phyloP scores from a whole-genome alignment of 2,888 invertebrate species.

The Zaprionus obscuricornis region DNA sequence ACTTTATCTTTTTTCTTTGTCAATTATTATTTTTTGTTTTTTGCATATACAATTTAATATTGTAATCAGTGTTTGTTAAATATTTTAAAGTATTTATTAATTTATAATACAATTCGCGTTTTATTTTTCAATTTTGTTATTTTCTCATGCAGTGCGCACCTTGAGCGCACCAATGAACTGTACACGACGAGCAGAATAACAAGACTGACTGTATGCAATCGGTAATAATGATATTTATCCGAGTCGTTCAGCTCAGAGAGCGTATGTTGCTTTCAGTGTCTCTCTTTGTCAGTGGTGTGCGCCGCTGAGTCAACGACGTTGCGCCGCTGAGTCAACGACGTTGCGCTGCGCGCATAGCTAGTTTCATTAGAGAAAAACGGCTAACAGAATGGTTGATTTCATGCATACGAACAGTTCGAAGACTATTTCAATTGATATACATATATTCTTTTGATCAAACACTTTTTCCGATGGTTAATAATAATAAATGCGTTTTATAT shows the following conservation, averaged over 20 bases:
- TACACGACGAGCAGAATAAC: conserved; percentile 49
- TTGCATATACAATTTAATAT: conserved; percentile 12
- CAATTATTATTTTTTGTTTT: background rate
- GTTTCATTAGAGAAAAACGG: background rate
- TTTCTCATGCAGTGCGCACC: conserved; percentile 26
- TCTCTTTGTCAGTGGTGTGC: conserved; percentile 16
- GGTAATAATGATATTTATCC: conserved; percentile 52
- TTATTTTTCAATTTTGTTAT: conserved; percentile 14
- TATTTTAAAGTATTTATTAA: conserved; percentile 23
- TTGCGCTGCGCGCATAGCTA: background rate
- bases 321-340: too few relatives aligned
- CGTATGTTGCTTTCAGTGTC: conserved; percentile 2
- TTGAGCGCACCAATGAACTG: conserved; percentile 29
- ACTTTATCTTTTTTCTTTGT: conserved; percentile 14
- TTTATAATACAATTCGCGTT: conserved; percentile 28
- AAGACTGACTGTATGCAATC: conserved; percentile 37
- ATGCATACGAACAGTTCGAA: too few relatives aligned
- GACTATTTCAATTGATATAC: too few relatives aligned
- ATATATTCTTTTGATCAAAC: too few relatives aligned
- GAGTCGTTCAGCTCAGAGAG: conserved; percentile 25
- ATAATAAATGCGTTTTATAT: too few relatives aligned
- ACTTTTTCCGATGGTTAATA: too few relatives aligned
- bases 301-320: too few relatives aligned
- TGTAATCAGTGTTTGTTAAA: too few relatives aligned
- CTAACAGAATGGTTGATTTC: too few relatives aligned